These are phyloP conservation scores for Protodeltote pygarga DNA, from an alignment of 2,888 invertebrate genomes.

Conservation along the genomic window DNA sequence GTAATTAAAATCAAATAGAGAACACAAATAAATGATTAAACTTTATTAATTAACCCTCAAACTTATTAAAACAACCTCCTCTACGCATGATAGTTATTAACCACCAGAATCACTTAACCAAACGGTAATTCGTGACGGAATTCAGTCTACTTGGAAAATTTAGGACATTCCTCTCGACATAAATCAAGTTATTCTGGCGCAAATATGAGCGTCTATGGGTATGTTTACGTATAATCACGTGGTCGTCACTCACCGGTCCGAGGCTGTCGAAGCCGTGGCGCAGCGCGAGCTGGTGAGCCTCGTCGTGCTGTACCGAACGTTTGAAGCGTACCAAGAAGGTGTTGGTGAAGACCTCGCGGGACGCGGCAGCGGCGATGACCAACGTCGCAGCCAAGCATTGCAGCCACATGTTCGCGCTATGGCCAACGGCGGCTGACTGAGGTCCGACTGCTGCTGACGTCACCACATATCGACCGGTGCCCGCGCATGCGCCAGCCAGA, in stretches of 20 bases:
- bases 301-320: constrained; percentile 90
- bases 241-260: constrained; percentile 93
- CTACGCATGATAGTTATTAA: constrained; percentile 5
- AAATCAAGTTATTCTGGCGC: constrained; percentile 48
- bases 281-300: constrained; percentile 93
- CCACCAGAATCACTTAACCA: constrained; percentile 35
- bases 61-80: constrained; percentile 6
- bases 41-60: constrained; percentile 21
- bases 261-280: constrained; percentile 97
- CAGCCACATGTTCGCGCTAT: constrained; percentile 79
- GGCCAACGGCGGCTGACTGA: constrained; percentile 82
- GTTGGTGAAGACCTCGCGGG: constrained; percentile 95
- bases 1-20: constrained; percentile 7
- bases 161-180: constrained; percentile 22
- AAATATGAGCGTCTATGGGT: constrained; percentile 54
- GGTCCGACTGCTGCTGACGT: constrained; percentile 74
- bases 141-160: constrained; percentile 30
- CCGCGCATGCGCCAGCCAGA: constrained; percentile 71
- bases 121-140: constrained; percentile 36
- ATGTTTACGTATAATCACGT: constrained; percentile 84
- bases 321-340: constrained; percentile 97
- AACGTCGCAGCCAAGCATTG: constrained; percentile 78
- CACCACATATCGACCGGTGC: constrained; percentile 78
- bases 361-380: constrained; percentile 75
- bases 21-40: constrained; percentile 11